These are phyloP conservation scores for Phalacrocorax carbo DNA, from an alignment of 2,113 vertebrate species.

Conservation along the genomic window DNA sequence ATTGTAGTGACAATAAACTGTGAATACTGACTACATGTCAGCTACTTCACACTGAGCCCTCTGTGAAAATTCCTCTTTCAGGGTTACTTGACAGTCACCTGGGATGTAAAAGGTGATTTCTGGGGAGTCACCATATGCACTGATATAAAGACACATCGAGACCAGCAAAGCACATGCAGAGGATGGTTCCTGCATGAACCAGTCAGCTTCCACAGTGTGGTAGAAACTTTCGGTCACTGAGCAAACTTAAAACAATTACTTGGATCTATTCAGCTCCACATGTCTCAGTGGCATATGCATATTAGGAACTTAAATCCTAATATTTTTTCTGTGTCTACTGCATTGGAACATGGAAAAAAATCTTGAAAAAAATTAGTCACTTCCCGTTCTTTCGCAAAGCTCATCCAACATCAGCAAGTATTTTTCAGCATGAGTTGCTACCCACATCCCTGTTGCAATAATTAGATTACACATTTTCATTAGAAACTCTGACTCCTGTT, in stretches of 20 bases:
- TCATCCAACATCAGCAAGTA: background rate
- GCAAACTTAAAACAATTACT: background rate
- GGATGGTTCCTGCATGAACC: background rate
- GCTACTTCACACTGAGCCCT: background rate
- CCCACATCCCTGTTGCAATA: background rate
- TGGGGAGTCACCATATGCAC: background rate
- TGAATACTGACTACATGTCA: background rate
- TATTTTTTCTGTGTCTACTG: background rate
- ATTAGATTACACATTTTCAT: constrained; percentile 7
- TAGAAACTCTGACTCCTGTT: background rate
- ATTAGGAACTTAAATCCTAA: background rate
- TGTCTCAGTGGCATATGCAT: background rate
- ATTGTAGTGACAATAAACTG: background rate
- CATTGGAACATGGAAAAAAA: background rate
- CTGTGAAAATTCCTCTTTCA: background rate
- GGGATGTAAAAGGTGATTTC: background rate
- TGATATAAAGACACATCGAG: background rate
- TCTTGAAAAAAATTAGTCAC: background rate
- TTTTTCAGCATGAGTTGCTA: constrained; percentile 22
- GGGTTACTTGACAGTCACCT: background rate
- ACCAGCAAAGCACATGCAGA: background rate
- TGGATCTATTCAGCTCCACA: background rate
- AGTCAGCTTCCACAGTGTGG: background rate
- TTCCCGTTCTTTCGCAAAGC: background rate
- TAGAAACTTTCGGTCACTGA: background rate